These are phyloP conservation scores for Sitta carolinensis DNA, from an alignment of 2,797 vertebrate genomes.

Conservation along the genomic window DNA sequence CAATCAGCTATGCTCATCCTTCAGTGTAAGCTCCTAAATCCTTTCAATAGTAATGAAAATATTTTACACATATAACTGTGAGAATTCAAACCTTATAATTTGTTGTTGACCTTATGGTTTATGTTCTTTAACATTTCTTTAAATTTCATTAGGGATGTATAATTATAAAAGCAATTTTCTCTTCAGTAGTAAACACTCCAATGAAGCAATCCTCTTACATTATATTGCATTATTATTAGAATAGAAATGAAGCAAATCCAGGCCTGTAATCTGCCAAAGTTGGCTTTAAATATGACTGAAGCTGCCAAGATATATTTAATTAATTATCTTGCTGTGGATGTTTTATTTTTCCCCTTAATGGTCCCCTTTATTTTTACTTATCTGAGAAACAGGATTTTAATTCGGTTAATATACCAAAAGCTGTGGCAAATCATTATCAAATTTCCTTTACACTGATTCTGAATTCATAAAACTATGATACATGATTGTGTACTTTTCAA, in stretches of 20 bases:
- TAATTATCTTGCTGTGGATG: neutral
- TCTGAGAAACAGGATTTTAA: neutral
- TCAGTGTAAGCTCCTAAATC: neutral
- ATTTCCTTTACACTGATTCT: neutral
- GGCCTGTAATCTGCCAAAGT: neutral
- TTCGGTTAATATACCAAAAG: neutral
- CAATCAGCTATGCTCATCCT: neutral
- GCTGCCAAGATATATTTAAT: neutral
- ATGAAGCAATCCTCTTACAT: neutral
- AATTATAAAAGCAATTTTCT: slow-evolving; percentile 13
- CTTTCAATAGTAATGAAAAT: neutral
- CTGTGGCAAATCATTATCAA: neutral
- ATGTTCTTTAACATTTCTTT: neutral
- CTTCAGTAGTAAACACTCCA: neutral
- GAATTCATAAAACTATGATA: neutral
- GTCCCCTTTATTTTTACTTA: neutral
- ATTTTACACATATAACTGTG: neutral
- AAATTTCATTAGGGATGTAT: neutral
- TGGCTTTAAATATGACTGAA: neutral
- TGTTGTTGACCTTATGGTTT: neutral
- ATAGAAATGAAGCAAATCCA: neutral
- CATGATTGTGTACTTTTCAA: neutral
- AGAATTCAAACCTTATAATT: neutral
- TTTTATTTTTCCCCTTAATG: neutral
- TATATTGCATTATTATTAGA: neutral